These are phyloP conservation scores for Riparia riparia DNA, from an alignment of 2,113 vertebrate genomes.

Conservation along the genomic window DNA sequence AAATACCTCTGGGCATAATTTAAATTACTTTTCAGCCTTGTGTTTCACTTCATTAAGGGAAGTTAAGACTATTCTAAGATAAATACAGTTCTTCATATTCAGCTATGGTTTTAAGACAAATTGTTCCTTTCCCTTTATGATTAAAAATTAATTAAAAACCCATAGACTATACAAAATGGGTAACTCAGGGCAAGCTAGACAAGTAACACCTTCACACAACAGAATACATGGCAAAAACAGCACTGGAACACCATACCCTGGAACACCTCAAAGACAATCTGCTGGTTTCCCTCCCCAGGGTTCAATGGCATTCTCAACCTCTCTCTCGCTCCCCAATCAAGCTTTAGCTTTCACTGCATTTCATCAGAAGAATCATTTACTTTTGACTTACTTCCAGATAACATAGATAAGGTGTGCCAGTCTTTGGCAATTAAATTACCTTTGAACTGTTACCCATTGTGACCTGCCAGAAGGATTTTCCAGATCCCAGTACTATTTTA, in stretches of 20 bases:
- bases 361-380: constrained; percentile 7
- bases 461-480: constrained; percentile 33
- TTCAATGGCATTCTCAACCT: background rate
- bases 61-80: background rate
- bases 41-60: background rate
- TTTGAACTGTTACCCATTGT: background rate
- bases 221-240: background rate
- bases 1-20: background rate
- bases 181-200: background rate
- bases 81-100: background rate
- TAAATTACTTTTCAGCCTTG: background rate
- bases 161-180: background rate
- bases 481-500: background rate
- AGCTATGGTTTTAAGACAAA: background rate
- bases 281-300: background rate
- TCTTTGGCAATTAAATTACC: constrained; percentile 5
- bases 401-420: background rate
- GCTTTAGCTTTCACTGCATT: background rate
- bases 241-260: background rate
- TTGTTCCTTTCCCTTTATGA: background rate
- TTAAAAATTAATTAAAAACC: background rate
- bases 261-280: background rate
- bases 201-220: background rate
- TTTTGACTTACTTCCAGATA: constrained; percentile 2
- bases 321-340: background rate